Conservation (phyloP, 2,888 invertebrate species). For the Pilophorus perplexus region DNA sequence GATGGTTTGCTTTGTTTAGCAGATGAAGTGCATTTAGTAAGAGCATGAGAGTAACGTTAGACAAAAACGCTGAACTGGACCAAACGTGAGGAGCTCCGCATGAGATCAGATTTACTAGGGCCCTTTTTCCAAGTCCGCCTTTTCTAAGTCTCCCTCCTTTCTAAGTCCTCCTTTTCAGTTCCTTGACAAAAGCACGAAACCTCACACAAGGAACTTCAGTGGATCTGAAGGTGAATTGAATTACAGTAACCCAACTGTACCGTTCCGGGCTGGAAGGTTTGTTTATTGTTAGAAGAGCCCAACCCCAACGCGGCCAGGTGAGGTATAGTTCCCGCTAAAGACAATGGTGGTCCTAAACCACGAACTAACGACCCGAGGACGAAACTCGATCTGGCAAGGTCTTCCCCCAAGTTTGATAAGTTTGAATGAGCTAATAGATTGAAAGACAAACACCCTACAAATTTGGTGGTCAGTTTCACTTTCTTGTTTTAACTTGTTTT, state of each 20-base stretch:
- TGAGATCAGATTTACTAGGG: constrained; percentile 9
- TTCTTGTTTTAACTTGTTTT: too few species aligned
- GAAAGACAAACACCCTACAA: too few species aligned
- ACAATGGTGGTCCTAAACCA: neutral
- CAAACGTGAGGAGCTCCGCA: constrained; percentile 17
- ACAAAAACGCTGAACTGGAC: neutral
- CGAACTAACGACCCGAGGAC: constrained; percentile 14
- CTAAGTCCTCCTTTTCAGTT: neutral
- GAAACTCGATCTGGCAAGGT: constrained; percentile 5
- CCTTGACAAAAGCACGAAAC: constrained; percentile 17
- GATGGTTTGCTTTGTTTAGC: too few species aligned
- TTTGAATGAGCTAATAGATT: neutral
- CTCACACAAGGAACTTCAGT: neutral
- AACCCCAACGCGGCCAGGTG: neutral
- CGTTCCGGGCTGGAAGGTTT: constrained; percentile 2
- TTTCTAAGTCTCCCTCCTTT: neutral
- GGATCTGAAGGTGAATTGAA: constrained; percentile 3
- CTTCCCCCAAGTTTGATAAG: too few species aligned
- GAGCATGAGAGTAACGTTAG: too few species aligned
- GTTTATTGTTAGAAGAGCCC: constrained; percentile 2
- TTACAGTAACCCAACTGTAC: constrained; percentile 4
- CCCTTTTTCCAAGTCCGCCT: neutral
- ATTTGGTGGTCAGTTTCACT: too few species aligned
- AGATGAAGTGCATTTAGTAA: too few species aligned
- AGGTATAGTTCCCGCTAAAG: neutral